phyloP scores from a whole-genome alignment of 2,797 vertebrate genomes.

The Anisognathus igniventris region DNA sequence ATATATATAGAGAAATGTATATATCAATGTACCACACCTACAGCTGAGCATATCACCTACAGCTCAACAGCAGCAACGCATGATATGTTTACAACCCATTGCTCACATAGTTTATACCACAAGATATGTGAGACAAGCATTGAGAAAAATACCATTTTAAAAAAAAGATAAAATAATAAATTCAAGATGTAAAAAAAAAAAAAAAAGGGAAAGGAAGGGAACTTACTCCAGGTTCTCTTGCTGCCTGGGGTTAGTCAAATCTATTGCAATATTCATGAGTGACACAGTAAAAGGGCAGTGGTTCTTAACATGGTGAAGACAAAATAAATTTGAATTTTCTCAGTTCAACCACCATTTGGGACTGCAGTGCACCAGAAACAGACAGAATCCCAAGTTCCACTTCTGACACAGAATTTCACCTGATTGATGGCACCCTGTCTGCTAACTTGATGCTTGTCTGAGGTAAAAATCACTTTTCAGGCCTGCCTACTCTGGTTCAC shows the following conservation, averaged over 20 bases:
- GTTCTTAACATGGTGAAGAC: background rate
- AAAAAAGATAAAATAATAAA: background rate
- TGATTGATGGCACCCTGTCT: slow-evolving; percentile 37
- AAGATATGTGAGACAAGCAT: background rate
- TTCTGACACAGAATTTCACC: slow-evolving; percentile 57
- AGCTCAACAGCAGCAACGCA: background rate
- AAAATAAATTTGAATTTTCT: background rate
- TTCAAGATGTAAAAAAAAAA: background rate
- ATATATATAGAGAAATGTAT: too few species aligned
- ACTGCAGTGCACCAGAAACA: background rate
- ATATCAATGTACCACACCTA: background rate
- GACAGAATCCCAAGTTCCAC: slow-evolving; percentile 33
- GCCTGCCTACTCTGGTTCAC: slow-evolving; percentile 1
- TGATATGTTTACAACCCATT: background rate
- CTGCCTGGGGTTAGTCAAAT: background rate
- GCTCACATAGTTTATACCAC: background rate
- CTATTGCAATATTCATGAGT: background rate
- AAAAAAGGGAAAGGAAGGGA: background rate
- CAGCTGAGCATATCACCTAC: background rate
- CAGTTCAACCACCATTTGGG: background rate
- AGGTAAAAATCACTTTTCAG: slow-evolving; percentile 54
- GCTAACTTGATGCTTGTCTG: slow-evolving; percentile 44
- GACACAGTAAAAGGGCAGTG: background rate
- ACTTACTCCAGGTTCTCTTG: background rate
- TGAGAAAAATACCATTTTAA: background rate